Evolutionary conservation across 2,797 vertebrate species (phyloP), one percentile per base, ranked within the genome.

Genomic region (Argyrosomus regius): DNA sequence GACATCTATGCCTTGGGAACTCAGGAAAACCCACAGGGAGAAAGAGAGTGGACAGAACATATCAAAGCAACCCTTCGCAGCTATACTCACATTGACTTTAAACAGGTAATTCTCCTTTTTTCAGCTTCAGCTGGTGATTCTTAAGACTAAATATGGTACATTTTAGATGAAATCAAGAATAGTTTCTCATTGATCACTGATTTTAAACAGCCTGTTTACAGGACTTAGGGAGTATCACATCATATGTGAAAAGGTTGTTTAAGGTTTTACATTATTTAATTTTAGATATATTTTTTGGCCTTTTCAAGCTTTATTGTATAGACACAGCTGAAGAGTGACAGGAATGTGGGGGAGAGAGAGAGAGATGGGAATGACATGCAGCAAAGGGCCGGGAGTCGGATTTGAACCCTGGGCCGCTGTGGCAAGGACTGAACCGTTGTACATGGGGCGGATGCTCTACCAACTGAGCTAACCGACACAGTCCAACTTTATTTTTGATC

Each of bases 1-100:
- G 96, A 97, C 79, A 84, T 97, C 64, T 97, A 97, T 0, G 95
- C 95, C 6, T 75, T 96, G 39, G 96, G 96, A 46, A 96, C 96
- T 22, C 96, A 97, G 86, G 96, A 97, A 91, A 97, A 96, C 85
- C 92, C 96, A 7, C 95, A 96, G 74, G 94, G 95, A 22, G 96
- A 97, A 80, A 94, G 76, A 79, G 96, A 97, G 60, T 97, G 96
- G 96, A 91, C 90, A 1, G 96, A 97, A 39, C 92, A 96, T n/a
- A 87, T 96, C 70, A 94, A 92, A 86, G 80, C 90, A 62, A 92
- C 93, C 0, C 93, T 96, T 24, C 92, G 91, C 69, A 93, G 87
- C 85, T 86, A 91, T 54, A 96, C 96, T 49, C 93, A 95, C 24
- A 92, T 95, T 0, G 93, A 96, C 72, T 97, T 94, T 84, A 96